Base-by-base conservation (phyloP, 2,113 vertebrate genomes). In the Panurus biarmicus region DNA sequence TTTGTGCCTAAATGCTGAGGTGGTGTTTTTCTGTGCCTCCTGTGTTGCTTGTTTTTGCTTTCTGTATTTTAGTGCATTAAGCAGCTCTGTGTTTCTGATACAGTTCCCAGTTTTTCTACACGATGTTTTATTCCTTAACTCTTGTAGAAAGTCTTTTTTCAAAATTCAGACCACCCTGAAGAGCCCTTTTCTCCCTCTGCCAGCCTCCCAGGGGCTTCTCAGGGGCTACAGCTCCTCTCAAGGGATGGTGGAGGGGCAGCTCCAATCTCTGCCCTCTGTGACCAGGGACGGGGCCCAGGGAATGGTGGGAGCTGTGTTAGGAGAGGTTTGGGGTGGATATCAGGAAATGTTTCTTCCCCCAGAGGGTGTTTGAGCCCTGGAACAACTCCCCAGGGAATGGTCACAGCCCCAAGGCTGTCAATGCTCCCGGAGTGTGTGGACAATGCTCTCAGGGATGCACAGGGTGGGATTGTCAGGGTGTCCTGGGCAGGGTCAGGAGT, bases 371-470 rank as follows among this genome's bases (percentile, higher is more conserved):
- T 1, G 25, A 9, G 28, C n/a, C 12, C 38, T 69, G 40, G 23
- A 75, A 5, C 7, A 42, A 47, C 40, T 69, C 62, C n/a, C 29
- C 54, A 54, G 54, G n/a, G n/a, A 47, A 21, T 53, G n/a, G 38
- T 7, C 12, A 53, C 28, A 1, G 12, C 8, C 47, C 29, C 25
- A 48, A 31, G 1, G 29, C 54, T 69, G 47, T 13, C 87, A 47
- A n/a, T 67, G 70, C 47, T 42, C 47, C 14, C 33, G 54, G 54
- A 82, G 5, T 0, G 14, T 40, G 61, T 69, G 47, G 40, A 48
- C 21, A 75, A 10, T 0, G 0, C 24, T 18, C 28, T 28, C 21
- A 54, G 40, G 65, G 58, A 11, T 53, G 58, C 28, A 24, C 65
- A 54, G 47, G 20, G 11, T 64, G 35, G 62, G 36, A 44, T 61